phyloP scores from a whole-genome alignment of 2,113 vertebrate genomes.

The Coptodon bakossiorum region DNA sequence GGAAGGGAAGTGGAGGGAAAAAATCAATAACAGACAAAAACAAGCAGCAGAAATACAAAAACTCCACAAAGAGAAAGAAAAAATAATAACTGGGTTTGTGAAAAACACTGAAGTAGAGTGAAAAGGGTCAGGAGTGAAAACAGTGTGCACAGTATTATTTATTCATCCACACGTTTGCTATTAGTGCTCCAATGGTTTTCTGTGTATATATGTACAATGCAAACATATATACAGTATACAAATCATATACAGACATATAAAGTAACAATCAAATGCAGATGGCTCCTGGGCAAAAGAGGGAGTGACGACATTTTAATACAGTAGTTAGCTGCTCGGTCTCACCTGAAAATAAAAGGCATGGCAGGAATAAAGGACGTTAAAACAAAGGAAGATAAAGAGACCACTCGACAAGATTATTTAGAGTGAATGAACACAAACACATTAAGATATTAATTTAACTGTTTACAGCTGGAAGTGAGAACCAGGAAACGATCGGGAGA shows the following conservation, averaged over 20 bases:
- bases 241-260: constrained; percentile 55
- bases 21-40: neutral
- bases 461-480: neutral
- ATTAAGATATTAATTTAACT: neutral
- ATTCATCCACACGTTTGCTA: constrained; percentile 38
- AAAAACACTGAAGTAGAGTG: neutral
- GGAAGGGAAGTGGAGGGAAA: neutral
- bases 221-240: constrained; percentile 77
- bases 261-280: constrained; percentile 31
- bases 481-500: neutral
- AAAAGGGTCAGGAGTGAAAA: neutral
- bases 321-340: constrained; percentile 35
- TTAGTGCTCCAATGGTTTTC: constrained; percentile 29
- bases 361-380: constrained; percentile 14
- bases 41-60: neutral
- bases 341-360: constrained; percentile 57
- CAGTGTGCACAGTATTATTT: constrained; percentile 1
- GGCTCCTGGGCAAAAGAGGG: constrained; percentile 48
- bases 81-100: neutral
- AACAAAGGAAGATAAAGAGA: neutral
- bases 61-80: neutral
- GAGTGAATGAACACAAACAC: neutral
- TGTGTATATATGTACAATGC: constrained; percentile 72
- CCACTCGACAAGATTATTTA: neutral
- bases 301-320: neutral